A percentile compares a stretch with the other conserved stretches of the same genome.
Evolutionary conservation across 2,113 vertebrate genomes (phyloP).

Genomic region (Baryphthengus martii): DNA sequence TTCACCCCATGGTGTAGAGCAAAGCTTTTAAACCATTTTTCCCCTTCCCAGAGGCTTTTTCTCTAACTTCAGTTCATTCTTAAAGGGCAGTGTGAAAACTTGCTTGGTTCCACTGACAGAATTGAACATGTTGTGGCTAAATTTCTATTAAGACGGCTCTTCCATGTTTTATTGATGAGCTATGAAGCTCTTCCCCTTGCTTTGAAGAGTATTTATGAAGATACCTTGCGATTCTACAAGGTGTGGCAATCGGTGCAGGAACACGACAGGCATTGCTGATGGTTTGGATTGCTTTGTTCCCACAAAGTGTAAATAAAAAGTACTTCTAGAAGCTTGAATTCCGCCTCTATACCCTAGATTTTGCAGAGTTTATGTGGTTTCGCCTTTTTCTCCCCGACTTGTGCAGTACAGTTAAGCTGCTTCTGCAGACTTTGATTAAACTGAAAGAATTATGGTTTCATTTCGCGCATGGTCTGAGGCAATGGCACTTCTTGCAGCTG

Average conservation of each 20-base stretch:
- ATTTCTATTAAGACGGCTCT: not conserved
- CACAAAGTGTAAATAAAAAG: not conserved
- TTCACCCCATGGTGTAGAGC: not conserved
- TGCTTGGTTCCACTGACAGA: not conserved
- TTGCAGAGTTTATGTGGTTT: not conserved
- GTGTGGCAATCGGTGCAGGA: slow-evolving; percentile 19
- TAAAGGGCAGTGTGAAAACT: not conserved
- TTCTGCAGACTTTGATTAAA: not conserved
- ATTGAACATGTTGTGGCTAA: not conserved
- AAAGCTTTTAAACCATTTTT: not conserved
- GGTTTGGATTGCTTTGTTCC: slow-evolving; percentile 16
- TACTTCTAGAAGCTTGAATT: not conserved
- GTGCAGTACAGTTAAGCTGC: not conserved
- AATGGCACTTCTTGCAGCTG: not conserved
- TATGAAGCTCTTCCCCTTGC: slow-evolving; percentile 24
- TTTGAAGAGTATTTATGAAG: slow-evolving; percentile 45
- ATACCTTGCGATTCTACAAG: not conserved
- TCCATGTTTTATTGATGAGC: not conserved
- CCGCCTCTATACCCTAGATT: not conserved
- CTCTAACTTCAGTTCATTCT: not conserved
- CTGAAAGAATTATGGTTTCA: not conserved
- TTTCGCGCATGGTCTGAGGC: not conserved
- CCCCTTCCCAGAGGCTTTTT: not conserved
- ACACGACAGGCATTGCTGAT: slow-evolving; percentile 17
- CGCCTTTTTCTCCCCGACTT: not conserved